Percentiles rank a stretch among this genome's conserved stretches.
phyloP scores from a whole-genome alignment of 2,113 vertebrate species.

The Telmatochromis brichardi region DNA sequence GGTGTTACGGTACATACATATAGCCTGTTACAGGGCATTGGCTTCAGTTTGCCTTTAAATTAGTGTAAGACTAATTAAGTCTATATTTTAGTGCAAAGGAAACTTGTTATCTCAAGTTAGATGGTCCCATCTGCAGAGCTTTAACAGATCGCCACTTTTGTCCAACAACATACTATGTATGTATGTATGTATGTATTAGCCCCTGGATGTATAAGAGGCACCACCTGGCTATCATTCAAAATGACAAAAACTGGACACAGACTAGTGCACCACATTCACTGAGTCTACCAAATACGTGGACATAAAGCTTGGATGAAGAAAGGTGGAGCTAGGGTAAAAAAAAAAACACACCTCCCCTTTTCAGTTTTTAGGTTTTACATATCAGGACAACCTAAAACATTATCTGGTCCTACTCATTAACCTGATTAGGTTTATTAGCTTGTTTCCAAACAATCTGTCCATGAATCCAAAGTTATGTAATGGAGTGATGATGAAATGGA shows the following conservation, averaged over 20 bases:
- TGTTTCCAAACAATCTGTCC: neutral
- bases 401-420: neutral
- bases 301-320: neutral
- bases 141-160: neutral
- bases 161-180: neutral
- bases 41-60: neutral
- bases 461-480: neutral
- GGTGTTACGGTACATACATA: slow-evolving; percentile 11
- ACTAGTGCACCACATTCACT: accelerated
- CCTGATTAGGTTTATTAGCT: neutral
- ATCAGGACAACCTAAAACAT: neutral
- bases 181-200: neutral
- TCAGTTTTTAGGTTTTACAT: neutral
- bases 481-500: neutral
- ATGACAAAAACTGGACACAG: neutral
- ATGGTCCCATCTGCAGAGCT: neutral
- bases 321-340: neutral
- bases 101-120: neutral
- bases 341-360: neutral
- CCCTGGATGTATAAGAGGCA: neutral
- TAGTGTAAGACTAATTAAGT: neutral
- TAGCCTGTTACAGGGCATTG: neutral
- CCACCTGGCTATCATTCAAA: neutral
- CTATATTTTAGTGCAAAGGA: neutral
- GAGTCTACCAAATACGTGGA: neutral